phyloP scores from a whole-genome alignment of 2,888 invertebrate genomes.

The Leucania comma region DNA sequence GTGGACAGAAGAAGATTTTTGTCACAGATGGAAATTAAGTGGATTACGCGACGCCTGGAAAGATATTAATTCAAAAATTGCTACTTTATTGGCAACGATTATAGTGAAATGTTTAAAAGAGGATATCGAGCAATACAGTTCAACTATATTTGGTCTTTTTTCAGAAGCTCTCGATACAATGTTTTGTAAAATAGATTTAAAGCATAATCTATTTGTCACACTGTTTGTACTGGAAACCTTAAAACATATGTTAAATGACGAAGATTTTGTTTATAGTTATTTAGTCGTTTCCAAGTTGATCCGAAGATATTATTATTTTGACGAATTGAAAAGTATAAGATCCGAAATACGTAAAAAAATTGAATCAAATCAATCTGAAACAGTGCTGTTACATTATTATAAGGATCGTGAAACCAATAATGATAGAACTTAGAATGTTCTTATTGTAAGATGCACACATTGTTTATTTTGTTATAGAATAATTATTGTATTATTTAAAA shows the following conservation, averaged over 20 bases:
- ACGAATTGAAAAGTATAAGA: constrained; percentile 30
- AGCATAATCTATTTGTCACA: background rate
- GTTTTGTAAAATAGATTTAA: constrained; percentile 21
- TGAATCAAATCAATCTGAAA: constrained; percentile 44
- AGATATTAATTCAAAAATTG: constrained; percentile 56
- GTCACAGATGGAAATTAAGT: background rate
- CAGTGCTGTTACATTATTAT: constrained; percentile 64
- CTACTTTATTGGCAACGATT: constrained; percentile 56
- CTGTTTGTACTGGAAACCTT: constrained; percentile 41
- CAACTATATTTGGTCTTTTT: constrained; percentile 57
- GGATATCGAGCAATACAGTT: constrained; percentile 57
- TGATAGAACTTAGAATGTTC: background rate
- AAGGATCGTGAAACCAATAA: constrained; percentile 25
- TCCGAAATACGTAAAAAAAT: constrained; percentile 58
- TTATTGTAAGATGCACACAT: background rate
- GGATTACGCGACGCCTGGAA: constrained; percentile 41
- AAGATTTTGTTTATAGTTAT: constrained; percentile 49
- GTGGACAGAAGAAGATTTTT: constrained; percentile 15
- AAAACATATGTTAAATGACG: constrained; percentile 49
- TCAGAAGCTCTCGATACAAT: constrained; percentile 39
- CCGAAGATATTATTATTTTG: constrained; percentile 13
- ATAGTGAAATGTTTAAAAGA: constrained; percentile 60
- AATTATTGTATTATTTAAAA: background rate
- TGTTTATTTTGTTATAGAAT: background rate
- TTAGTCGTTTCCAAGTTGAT: constrained; percentile 45